These are phyloP conservation scores for Cepaea hortensis DNA, from an alignment of 2,888 invertebrate genomes.

Conservation along the genomic window DNA sequence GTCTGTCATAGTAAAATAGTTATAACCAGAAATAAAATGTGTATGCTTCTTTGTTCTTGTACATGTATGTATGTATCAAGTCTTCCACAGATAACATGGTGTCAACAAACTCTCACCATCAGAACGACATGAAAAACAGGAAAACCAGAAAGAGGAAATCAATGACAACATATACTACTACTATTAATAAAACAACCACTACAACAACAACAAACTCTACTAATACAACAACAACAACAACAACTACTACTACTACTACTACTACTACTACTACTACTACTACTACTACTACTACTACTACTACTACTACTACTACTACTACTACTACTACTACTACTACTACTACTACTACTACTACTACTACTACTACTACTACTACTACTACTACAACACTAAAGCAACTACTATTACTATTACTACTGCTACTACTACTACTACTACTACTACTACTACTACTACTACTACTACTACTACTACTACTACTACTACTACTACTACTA, in stretches of 20 bases:
- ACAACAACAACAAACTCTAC: background rate
- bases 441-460: slow-evolving; percentile 1
- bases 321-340: too few species aligned
- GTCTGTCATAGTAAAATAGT: too few species aligned
- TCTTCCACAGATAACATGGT: too few species aligned
- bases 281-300: background rate
- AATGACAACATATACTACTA: too few species aligned
- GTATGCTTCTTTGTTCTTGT: too few species aligned
- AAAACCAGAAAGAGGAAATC: too few species aligned
- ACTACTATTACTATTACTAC: slow-evolving; percentile 7
- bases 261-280: slow-evolving; percentile 21
- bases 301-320: too few species aligned
- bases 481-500: slow-evolving; percentile 1
- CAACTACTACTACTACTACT: slow-evolving; percentile 26
- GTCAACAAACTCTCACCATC: too few species aligned
- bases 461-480: background rate
- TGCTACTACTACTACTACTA: background rate
- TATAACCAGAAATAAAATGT: too few species aligned
- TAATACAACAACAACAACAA: slow-evolving; percentile 24
- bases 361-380: background rate
- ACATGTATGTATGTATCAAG: too few species aligned
- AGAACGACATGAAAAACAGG: too few species aligned
- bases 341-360: too few species aligned
- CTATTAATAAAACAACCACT: background rate
- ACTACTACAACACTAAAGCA: background rate